A percentile compares a stretch with the other conserved stretches of the same genome.
Evolutionary conservation across 2,113 vertebrate species (phyloP).

Genomic region (Uria aalge): DNA sequence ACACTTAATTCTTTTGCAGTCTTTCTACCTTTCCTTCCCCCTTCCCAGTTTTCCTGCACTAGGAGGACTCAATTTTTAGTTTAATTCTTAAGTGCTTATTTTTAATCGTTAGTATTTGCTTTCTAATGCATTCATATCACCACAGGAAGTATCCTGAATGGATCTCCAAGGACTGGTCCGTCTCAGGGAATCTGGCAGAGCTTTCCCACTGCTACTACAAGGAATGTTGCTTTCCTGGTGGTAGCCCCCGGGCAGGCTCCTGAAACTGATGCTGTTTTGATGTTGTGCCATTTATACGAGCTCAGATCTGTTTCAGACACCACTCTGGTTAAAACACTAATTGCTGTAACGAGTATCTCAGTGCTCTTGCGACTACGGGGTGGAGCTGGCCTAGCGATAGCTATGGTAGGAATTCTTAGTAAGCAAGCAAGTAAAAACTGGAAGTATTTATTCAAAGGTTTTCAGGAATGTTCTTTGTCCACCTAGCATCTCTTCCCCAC

Average conservation of each 20-base stretch:
- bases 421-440: constrained; percentile 63
- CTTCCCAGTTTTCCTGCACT: neutral
- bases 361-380: constrained; percentile 3
- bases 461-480: constrained; percentile 57
- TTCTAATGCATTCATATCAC: neutral
- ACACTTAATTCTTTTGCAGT: neutral
- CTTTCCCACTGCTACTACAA: neutral
- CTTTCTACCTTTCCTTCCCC: neutral
- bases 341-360: constrained; percentile 30
- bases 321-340: constrained; percentile 46
- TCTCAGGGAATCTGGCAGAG: constrained; percentile 10
- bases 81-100: neutral
- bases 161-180: neutral
- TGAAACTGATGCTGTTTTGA: constrained; percentile 39
- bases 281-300: constrained; percentile 45
- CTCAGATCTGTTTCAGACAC: constrained; percentile 60
- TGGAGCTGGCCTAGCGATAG: constrained; percentile 12
- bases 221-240: constrained; percentile 58
- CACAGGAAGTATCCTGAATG: neutral
- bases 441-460: constrained; percentile 47
- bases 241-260: constrained; percentile 40
- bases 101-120: neutral
- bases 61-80: neutral
- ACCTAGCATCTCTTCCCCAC: neutral
- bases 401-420: constrained; percentile 58